These are phyloP conservation scores for Crocidura indochinensis DNA, from an alignment of 2,797 vertebrate species.

Conservation along the genomic window DNA sequence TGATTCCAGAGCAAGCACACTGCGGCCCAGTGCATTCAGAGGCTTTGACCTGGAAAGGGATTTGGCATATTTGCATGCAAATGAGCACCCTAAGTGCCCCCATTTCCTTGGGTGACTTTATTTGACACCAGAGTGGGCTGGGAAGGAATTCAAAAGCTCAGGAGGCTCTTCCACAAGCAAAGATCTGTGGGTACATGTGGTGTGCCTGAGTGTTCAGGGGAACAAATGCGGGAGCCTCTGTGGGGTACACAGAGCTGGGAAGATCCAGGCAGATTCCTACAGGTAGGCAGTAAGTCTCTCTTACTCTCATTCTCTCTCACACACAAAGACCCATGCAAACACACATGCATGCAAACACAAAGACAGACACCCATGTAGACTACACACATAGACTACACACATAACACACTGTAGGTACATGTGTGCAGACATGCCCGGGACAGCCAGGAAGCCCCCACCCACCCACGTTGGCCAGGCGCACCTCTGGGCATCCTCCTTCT, in stretches of 20 bases:
- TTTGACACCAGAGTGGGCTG: constrained; percentile 31
- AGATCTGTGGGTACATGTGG: background rate
- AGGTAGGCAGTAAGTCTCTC: too few relatives aligned
- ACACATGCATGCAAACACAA: background rate
- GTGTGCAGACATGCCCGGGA: background rate
- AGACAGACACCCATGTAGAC: background rate
- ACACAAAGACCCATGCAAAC: too few relatives aligned
- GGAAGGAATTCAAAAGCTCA: constrained; percentile 44
- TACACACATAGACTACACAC: background rate
- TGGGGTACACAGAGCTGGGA: too few relatives aligned
- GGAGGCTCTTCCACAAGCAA: background rate
- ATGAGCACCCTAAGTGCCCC: constrained; percentile 57
- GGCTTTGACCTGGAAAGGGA: constrained; percentile 77
- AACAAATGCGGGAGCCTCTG: too few relatives aligned
- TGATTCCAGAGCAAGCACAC: constrained; percentile 21
- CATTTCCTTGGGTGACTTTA: constrained; percentile 71
- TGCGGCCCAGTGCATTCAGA: constrained; percentile 32
- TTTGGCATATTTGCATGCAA: constrained; percentile 76
- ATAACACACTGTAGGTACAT: too few relatives aligned
- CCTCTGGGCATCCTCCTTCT: constrained; percentile 93
- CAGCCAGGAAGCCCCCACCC: background rate
- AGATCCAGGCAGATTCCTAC: too few relatives aligned
- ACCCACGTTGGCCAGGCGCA: constrained; percentile 79
- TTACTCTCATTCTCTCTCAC: too few relatives aligned
- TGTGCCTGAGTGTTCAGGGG: too few relatives aligned